A percentile compares a stretch with the other conserved stretches of the same genome.
Conservation (phyloP, 2,797 vertebrate species). For the Australoheros facetus region DNA sequence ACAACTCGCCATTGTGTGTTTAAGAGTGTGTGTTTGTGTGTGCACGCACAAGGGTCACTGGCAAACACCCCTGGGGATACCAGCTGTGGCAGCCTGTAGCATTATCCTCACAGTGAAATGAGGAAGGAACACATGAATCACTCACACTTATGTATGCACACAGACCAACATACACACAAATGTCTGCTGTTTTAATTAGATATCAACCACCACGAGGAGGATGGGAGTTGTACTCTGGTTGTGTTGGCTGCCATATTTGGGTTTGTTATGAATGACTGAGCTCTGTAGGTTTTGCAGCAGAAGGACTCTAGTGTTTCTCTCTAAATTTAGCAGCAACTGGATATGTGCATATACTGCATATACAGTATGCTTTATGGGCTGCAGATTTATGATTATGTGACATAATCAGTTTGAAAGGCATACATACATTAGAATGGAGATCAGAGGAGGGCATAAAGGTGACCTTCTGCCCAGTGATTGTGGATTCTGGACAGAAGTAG, state of each 20-base stretch:
- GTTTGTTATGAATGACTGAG: conserved; percentile 43
- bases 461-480: too few relatives aligned
- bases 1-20: conserved; percentile 8
- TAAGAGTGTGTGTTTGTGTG: not conserved
- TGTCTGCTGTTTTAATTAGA: conserved; percentile 77
- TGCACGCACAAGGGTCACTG: conserved; percentile 28
- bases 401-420: too few relatives aligned
- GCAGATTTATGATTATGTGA: not conserved
- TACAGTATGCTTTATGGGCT: not conserved
- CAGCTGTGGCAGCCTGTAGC: conserved; percentile 64
- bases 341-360: not conserved
- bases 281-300: not conserved
- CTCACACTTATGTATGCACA: conserved; percentile 35
- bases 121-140: conserved; percentile 66
- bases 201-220: conserved; percentile 67
- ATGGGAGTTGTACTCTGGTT: conserved; percentile 17
- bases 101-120: conserved; percentile 66
- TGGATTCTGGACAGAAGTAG: not conserved
- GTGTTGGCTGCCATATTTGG: conserved; percentile 40
- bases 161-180: conserved; percentile 28
- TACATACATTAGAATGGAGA: too few relatives aligned
- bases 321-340: not conserved
- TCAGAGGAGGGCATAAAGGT: too few relatives aligned
- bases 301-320: conserved; percentile 5
- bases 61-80: conserved; percentile 55